Evolutionary conservation across 2,797 vertebrate genomes (phyloP).

Genomic region (Otolemur crassicaudatus): DNA sequence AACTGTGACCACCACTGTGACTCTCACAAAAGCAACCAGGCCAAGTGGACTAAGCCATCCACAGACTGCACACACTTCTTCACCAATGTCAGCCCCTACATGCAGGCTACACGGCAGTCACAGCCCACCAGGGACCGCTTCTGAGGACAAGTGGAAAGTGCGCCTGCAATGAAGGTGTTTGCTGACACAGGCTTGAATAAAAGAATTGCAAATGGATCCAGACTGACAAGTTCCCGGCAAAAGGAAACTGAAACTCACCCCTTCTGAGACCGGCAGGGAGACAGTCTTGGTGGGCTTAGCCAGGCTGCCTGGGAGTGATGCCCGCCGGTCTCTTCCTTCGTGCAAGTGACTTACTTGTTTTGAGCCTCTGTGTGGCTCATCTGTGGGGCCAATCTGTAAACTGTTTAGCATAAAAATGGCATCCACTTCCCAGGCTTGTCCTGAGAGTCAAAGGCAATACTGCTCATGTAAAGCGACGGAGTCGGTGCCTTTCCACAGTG

Average conservation of each 20-base stretch:
- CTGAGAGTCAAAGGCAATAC: neutral
- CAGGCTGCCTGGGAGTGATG: neutral
- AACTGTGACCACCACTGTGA: neutral
- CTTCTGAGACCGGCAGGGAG: neutral
- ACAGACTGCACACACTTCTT: accelerated
- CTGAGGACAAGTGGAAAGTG: neutral
- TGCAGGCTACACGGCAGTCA: neutral
- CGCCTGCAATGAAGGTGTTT: neutral
- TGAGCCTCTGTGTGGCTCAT: neutral
- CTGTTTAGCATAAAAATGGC: neutral
- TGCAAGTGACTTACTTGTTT: neutral
- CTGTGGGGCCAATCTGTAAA: neutral
- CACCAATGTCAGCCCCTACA: neutral
- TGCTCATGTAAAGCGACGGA: neutral
- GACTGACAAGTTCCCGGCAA: neutral
- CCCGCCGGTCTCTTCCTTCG: neutral
- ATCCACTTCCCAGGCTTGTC: neutral
- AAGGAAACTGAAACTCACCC: neutral
- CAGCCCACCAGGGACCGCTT: neutral
- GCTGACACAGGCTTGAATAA: neutral
- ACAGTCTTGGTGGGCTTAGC: too few species aligned
- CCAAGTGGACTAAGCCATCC: neutral
- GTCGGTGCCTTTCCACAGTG: neutral
- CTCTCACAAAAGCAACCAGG: neutral
- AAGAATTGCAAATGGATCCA: neutral